These are phyloP conservation scores for Erpetoichthys calabaricus DNA, from an alignment of 2,797 vertebrate species.

Conservation along the genomic window DNA sequence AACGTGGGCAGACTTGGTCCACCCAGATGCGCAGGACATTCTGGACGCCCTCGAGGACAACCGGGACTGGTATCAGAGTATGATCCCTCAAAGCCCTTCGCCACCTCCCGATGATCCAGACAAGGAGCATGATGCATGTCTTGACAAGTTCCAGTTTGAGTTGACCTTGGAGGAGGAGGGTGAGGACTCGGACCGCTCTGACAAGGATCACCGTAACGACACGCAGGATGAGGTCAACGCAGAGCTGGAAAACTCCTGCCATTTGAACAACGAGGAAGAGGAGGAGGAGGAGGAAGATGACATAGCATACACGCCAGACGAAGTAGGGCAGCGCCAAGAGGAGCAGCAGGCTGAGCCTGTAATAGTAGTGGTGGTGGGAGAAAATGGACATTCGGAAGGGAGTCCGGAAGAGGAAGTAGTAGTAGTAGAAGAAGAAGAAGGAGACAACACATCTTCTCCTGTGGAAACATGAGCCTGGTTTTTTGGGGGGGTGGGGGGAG, in stretches of 20 bases:
- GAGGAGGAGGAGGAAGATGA: conserved; percentile 20
- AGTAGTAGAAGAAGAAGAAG: conserved; percentile 34
- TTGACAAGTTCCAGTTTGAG: conserved; percentile 75
- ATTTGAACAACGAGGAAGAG: conserved; percentile 36
- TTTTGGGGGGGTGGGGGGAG: conserved; percentile 11
- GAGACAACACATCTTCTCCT: conserved; percentile 50
- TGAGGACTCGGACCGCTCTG: conserved; percentile 13
- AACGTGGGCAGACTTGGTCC: conserved; percentile 84
- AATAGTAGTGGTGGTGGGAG: conserved; percentile 36
- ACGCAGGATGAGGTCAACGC: conserved; percentile 27
- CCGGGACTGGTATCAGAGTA: conserved; percentile 86
- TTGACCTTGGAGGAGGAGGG: conserved; percentile 57
- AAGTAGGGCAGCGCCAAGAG: conserved; percentile 34
- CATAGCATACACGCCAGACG: conserved; percentile 9
- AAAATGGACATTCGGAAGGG: conserved; percentile 55
- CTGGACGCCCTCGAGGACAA: conserved; percentile 83
- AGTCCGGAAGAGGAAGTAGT: conserved; percentile 44
- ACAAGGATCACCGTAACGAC: conserved; percentile 10
- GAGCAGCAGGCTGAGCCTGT: conserved; percentile 36
- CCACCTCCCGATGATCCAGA: conserved; percentile 57
- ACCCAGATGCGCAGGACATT: conserved; percentile 83
- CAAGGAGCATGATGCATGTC: conserved; percentile 49
- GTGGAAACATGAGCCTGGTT: conserved; percentile 57
- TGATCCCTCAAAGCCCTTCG: conserved; percentile 75
- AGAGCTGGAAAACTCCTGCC: conserved; percentile 24